Conservation (phyloP, 2,113 vertebrate genomes). For the Centrocercus urophasianus region DNA sequence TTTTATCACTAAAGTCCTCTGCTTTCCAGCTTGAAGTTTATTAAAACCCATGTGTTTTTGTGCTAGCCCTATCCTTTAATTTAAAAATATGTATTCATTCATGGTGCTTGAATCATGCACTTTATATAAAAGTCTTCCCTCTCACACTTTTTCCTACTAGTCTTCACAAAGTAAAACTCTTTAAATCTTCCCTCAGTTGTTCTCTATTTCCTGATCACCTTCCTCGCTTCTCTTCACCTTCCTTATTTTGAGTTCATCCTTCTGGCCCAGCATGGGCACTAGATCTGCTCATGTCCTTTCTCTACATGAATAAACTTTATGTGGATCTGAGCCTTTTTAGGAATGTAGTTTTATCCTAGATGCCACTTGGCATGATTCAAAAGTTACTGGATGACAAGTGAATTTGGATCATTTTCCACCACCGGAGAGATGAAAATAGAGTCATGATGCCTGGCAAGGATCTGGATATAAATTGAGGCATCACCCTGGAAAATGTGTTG, state of each 20-base stretch:
- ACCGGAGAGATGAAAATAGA: background rate
- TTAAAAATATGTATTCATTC: background rate
- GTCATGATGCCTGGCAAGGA: background rate
- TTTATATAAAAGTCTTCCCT: background rate
- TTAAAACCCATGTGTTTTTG: background rate
- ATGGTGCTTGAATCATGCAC: background rate
- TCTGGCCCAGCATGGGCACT: background rate
- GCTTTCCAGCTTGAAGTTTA: background rate
- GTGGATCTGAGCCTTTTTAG: background rate
- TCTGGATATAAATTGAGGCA: background rate
- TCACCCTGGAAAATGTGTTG: background rate
- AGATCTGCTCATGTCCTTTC: background rate
- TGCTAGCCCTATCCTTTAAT: background rate
- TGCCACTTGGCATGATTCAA: background rate
- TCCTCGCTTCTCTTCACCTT: background rate
- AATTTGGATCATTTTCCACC: background rate
- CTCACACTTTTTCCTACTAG: background rate
- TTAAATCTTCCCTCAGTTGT: background rate
- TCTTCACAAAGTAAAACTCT: background rate
- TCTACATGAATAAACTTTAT: background rate
- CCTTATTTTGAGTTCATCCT: background rate
- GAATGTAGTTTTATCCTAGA: background rate
- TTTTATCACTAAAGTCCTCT: background rate
- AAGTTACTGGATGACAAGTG: background rate
- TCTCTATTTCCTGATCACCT: background rate